Evolutionary conservation across 2,888 invertebrate genomes (phyloP).

Genomic region (Megamerina dolium): DNA sequence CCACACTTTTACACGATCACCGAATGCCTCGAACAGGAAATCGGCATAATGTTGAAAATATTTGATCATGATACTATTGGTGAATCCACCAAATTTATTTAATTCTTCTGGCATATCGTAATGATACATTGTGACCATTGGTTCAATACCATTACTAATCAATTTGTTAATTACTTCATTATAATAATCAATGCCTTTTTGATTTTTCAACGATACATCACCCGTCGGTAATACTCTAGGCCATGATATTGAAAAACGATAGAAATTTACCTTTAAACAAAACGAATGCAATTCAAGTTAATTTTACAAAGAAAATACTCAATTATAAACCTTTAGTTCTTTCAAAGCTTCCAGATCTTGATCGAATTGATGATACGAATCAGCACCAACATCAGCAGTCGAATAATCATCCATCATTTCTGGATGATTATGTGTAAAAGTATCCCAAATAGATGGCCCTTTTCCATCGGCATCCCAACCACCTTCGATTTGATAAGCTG

Average conservation of each 20-base stretch:
- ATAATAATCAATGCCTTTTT: slow-evolving; percentile 60
- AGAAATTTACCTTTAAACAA: slow-evolving; percentile 50
- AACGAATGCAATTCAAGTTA: no score
- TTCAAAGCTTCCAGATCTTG: slow-evolving; percentile 55
- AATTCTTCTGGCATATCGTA: slow-evolving; percentile 55
- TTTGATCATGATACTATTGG: slow-evolving; percentile 47
- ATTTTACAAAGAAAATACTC: neutral
- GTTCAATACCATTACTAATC: slow-evolving; percentile 55
- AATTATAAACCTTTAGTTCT: slow-evolving; percentile 50
- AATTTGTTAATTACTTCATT: slow-evolving; percentile 59
- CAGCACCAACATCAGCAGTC: slow-evolving; percentile 56
- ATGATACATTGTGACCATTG: slow-evolving; percentile 56
- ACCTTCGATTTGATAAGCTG: slow-evolving; percentile 38
- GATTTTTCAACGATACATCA: slow-evolving; percentile 52
- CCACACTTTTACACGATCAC: slow-evolving; percentile 48
- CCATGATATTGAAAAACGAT: slow-evolving; percentile 61
- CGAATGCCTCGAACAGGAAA: slow-evolving; percentile 49
- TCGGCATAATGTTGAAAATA: slow-evolving; percentile 53
- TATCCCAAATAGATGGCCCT: slow-evolving; percentile 54
- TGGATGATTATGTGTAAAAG: slow-evolving; percentile 39
- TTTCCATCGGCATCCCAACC: slow-evolving; percentile 47
- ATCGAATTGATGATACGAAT: slow-evolving; percentile 57
- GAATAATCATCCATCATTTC: slow-evolving; percentile 48
- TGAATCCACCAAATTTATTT: slow-evolving; percentile 54
- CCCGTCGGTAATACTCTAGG: slow-evolving; percentile 58